Base-by-base conservation (phyloP, 1,140 invertebrate species). In the Cataglyphis hispanica region DNA sequence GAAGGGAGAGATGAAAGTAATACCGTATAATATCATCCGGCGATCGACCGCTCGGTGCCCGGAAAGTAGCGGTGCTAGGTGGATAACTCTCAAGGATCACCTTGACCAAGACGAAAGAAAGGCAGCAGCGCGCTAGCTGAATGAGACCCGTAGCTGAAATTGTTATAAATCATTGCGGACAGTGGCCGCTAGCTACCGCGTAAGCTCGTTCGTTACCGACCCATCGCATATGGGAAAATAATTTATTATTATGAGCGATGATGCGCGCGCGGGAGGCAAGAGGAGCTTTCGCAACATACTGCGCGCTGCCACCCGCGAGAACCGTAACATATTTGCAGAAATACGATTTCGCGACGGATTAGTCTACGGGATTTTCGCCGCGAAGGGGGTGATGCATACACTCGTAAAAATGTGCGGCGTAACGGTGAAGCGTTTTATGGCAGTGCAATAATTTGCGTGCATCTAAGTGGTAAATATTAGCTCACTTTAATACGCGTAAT, bases 91-190 rank as follows among this genome's bases (percentile, higher is more conserved):
- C 69, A 74, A 70, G 76, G 64, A 87, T 92, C 91, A 89, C 91
- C 88, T 92, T 91, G 90, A 90, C 90, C 91, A 90, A 91, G 85
- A 81, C 50, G 56, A 67, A 83, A 69, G 63, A 67, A 69, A 77
- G 56, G 80, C 58, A 53, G 64, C 43, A 56, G 37, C 19, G 31
- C 25, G 75, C 60, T 67, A 40, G 40, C 63, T 84, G 67, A 86
- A 90, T 86, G 77, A 88, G 72, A 81, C 46, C 81, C 84, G 69
- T 56, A 19, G 61, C 60, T 87, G 88, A 85, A 93, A 94, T 93
- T 89, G 89, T 91, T 92, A 92, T 94, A 92, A 94, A 94, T 93
- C 92, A 94, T 89, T 34, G 85, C 46, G 84, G 91, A 94, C 91
- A 93, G 91, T 92, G 92, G 93, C 92, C 92, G 91, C 88, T 89